These are phyloP conservation scores for Nasonovia ribisnigri DNA, from an alignment of 2,888 invertebrate species.

Conservation along the genomic window DNA sequence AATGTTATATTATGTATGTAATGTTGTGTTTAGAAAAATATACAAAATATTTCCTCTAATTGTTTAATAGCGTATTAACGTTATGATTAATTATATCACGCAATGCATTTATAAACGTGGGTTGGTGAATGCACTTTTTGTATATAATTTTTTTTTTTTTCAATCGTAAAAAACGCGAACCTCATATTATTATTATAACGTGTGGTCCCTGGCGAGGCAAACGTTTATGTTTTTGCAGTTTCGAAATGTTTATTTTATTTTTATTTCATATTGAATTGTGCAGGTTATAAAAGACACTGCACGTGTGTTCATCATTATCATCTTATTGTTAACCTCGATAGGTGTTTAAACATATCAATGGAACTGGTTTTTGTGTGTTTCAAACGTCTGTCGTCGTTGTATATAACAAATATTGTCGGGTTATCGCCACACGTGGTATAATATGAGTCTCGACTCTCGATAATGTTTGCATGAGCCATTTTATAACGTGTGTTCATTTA, in stretches of 20 bases:
- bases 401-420: background rate
- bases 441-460: background rate
- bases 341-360: background rate
- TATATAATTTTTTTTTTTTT: background rate
- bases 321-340: background rate
- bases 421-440: background rate
- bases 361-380: background rate
- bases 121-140: background rate
- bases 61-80: slow-evolving; percentile 16
- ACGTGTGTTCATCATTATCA: background rate
- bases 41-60: slow-evolving; percentile 18
- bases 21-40: background rate
- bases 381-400: background rate
- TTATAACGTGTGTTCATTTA: background rate
- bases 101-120: slow-evolving; percentile 13
- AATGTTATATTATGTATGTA: background rate
- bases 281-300: background rate
- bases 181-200: background rate
- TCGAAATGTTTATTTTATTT: background rate
- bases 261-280: background rate
- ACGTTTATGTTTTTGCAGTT: background rate
- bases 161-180: background rate
- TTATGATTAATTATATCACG: slow-evolving; percentile 45
- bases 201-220: background rate
- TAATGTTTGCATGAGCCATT: background rate